phyloP scores from a whole-genome alignment of 2,888 invertebrate genomes.

The Azorinus chamasolen region DNA sequence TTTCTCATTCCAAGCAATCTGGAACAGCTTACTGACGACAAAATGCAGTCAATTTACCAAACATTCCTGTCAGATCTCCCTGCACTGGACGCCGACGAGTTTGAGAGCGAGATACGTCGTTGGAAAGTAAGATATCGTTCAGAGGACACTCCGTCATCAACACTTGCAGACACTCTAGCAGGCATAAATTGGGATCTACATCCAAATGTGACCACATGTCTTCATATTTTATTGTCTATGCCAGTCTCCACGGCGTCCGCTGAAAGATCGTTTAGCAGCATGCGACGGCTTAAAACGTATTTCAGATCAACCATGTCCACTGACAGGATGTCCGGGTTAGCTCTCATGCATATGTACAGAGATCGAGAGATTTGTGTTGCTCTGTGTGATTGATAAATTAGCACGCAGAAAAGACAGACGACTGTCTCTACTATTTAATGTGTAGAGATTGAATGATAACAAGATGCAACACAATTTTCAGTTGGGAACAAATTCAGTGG shows the following conservation, averaged over 20 bases:
- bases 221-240: conserved; percentile 4
- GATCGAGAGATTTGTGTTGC: too few species aligned
- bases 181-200: neutral
- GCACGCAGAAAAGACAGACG: too few species aligned
- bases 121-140: neutral
- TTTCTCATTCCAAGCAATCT: neutral
- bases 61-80: too few species aligned
- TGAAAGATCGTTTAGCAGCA: conserved; percentile 25
- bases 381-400: too few species aligned
- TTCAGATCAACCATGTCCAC: conserved; percentile 22
- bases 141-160: neutral
- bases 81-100: neutral
- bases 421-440: too few species aligned
- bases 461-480: too few species aligned
- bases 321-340: conserved; percentile 15
- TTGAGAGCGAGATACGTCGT: neutral
- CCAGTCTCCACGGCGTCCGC: conserved; percentile 18
- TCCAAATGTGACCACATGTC: conserved; percentile 2
- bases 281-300: conserved; percentile 26
- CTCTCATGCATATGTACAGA: conserved; percentile 18
- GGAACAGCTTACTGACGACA: too few species aligned
- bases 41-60: too few species aligned
- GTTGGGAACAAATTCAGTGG: too few species aligned
- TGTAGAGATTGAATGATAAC: too few species aligned
- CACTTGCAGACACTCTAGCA: conserved; percentile 9